Evolutionary conservation across 2,113 vertebrate species (phyloP), one percentile per base, ranked within the genome.

Genomic region (Arizona elegans): DNA sequence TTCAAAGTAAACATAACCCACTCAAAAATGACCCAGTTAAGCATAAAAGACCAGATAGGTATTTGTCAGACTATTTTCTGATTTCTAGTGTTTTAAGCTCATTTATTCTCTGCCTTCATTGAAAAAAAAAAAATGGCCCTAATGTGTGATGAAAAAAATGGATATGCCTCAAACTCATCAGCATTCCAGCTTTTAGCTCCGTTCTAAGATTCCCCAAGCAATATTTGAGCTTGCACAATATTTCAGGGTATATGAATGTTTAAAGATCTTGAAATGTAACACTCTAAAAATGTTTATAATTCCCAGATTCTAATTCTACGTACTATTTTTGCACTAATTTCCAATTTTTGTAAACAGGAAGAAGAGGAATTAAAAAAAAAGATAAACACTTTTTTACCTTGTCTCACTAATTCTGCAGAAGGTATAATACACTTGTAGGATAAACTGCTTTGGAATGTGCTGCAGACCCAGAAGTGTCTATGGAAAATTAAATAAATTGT

Each of bases 391-490:
- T 0, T 56, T 95, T 88, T 88, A 99, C 98, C 98, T 98, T 96
- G 98, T 98, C 93, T 99, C 98, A 0, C 97, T 93, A 1, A 99
- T 95, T 89, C 96, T 98, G 94, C 94, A 93, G 95, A 99, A 98
- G 0, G 97, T 99, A 96, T 98, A 98, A 86, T 99, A 99, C 47
- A 99, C 97, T 94, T 99, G 98, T 96, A 98, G 97, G 97, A 98
- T 97, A 88, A 99, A 99, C 96, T 98, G 97, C 2, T 98, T 97
- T 8, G 99, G 99, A 88, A 99, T 91, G 13, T 95, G 96, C 54
- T 93, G 97, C 81, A 99, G 97, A 19, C 99, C 99, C 93, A 99
- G 97, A 81, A 99, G 97, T 94, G 99, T 99, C 99, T 99, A 96
- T 59, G 3, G 29, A 19, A 91, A 62, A 93, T 58, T 47, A 47